Base-by-base conservation (phyloP, 1,140 invertebrate species). In the Hestina assimilis region DNA sequence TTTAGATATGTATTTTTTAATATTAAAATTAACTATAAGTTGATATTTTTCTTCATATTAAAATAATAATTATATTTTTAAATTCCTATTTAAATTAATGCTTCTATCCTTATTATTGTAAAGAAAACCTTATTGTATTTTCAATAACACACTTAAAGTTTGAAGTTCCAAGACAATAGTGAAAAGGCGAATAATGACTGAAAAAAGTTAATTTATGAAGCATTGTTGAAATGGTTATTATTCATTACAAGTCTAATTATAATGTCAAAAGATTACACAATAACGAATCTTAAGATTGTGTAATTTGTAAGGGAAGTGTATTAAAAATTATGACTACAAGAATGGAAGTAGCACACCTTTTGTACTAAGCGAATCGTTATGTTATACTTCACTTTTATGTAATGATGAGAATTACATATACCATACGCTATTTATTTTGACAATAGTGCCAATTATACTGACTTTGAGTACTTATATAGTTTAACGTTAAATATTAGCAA, bases 261-360 rank as follows among this genome's bases (percentile, higher is more conserved):
- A 51, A 31, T 52, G 60, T 66, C 59, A 65, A 62, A 66, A 69
- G 61, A 57, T 78, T 77, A 67, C 66, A 64, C 66, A 70, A 72
- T 62, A 56, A 41, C 45, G 51, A 75, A 75, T 75, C 55, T 52
- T n/a, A 35, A 71, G 57, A 71, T 82, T 79, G 72, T 69, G 66
- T 66, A 75, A 80, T 73, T 67, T 58, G 53, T 42, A 63, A 64
- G 62, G 59, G 59, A 66, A 66, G 58, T 40, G 46, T 65, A 65
- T 60, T 63, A 58, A 65, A 38, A 60, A 63, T 65, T 55, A 65
- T 58, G 62, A 69, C 60, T 53, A 61, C 55, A 62, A 59, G 66
- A 72, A 77, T 69, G 67, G 64, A 75, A 74, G 73, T 79, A 72
- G 69, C 73, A 62, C 70, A 70, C 63, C 75, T 80, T 82, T 79